Percentiles rank a stretch among this genome's conserved stretches.
Conservation (phyloP, 2,113 vertebrate species). For the Gorsachius goisagi region DNA sequence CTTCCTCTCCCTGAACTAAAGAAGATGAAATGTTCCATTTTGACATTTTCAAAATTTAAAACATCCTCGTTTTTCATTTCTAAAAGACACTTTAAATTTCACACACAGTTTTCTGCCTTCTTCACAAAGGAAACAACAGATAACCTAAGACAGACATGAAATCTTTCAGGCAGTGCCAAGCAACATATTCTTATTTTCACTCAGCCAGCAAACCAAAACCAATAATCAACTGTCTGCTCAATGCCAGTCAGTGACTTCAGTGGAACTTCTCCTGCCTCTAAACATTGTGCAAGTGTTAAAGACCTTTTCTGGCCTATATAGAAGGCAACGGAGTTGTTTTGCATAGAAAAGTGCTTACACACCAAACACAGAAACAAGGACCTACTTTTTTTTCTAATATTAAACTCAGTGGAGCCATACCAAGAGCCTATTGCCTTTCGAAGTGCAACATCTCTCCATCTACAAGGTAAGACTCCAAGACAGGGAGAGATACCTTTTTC, state of each 20-base stretch:
- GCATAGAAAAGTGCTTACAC: not conserved
- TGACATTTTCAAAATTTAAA: not conserved
- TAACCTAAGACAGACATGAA: not conserved
- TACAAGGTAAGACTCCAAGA: not conserved
- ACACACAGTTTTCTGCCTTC: not conserved
- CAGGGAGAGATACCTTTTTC: not conserved
- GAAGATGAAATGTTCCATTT: not conserved
- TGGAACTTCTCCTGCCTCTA: not conserved
- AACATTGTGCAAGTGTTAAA: not conserved
- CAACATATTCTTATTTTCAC: not conserved
- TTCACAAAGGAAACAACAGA: not conserved
- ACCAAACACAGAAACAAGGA: not conserved
- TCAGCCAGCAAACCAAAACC: not conserved
- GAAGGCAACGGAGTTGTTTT: not conserved
- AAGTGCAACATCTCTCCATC: not conserved
- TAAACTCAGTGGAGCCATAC: not conserved
- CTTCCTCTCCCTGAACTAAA: not conserved
- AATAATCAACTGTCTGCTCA: not conserved
- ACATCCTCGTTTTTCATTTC: not conserved
- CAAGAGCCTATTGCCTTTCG: not conserved
- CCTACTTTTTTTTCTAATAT: not conserved
- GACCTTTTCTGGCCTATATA: not conserved
- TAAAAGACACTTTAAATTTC: not conserved
- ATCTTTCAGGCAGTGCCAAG: not conserved
- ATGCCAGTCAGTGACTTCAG: not conserved